Evolutionary conservation across 2,797 vertebrate genomes (phyloP).

Genomic region (Tenualosa ilisha): DNA sequence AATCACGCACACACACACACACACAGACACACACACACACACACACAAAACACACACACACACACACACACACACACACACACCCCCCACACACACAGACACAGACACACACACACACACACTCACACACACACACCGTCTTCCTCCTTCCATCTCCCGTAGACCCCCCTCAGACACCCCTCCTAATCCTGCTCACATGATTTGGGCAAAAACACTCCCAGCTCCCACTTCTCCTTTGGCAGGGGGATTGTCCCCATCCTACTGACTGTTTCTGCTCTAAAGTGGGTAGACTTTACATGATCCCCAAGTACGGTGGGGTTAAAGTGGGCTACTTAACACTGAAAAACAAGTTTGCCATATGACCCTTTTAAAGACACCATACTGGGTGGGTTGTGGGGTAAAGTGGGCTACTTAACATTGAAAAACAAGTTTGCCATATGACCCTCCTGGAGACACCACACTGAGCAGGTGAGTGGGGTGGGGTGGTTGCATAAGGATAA

Average conservation of each 20-base stretch:
- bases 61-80: too few species aligned
- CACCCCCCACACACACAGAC: not conserved
- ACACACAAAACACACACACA: too few species aligned
- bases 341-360: conserved; percentile 18
- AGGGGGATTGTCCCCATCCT: conserved; percentile 38
- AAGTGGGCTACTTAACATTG: too few species aligned
- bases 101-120: not conserved
- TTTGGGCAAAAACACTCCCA: conserved; percentile 29
- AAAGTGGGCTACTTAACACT: not conserved
- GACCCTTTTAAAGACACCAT: not conserved
- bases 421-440: too few species aligned
- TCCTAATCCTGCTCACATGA: conserved; percentile 50
- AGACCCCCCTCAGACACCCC: conserved; percentile 5
- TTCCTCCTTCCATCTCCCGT: not conserved
- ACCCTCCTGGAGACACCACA: too few species aligned
- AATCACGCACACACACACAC: not conserved
- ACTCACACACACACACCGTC: not conserved
- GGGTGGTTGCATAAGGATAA: not conserved
- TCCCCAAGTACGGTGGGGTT: not conserved
- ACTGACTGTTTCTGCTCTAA: not conserved
- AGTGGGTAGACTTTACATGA: not conserved
- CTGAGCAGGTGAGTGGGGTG: not conserved
- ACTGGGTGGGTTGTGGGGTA: not conserved
- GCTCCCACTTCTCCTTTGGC: not conserved
- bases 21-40: too few species aligned